Evolutionary conservation across 1,140 invertebrate genomes (phyloP).

Genomic region (Argopecten irradians): DNA sequence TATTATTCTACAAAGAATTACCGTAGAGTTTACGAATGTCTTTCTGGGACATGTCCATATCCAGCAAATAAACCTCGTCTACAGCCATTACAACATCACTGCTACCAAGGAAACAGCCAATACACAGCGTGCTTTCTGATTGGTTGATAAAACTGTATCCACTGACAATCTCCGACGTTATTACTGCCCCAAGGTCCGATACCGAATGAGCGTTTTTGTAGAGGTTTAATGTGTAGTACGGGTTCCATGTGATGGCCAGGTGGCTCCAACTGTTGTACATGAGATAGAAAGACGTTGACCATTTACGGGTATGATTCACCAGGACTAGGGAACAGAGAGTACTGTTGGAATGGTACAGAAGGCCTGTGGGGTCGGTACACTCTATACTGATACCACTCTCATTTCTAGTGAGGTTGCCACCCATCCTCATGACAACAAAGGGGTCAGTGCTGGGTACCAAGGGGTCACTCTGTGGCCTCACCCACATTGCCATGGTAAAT

Average conservation of each 20-base stretch:
- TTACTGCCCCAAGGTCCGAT: conserved; percentile 29
- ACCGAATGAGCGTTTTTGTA: conserved; percentile 40
- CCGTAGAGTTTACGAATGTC: conserved; percentile 40
- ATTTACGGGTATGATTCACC: conserved; percentile 28
- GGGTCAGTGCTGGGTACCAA: not conserved
- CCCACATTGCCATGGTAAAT: conserved; percentile 32
- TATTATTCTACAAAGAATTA: too few species aligned
- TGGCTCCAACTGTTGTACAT: conserved; percentile 28
- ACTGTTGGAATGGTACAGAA: not conserved
- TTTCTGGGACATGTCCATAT: conserved; percentile 29
- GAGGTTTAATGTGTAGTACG: conserved; percentile 22
- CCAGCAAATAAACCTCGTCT: conserved; percentile 30
- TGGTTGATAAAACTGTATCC: not conserved
- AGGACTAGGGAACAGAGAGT: not conserved
- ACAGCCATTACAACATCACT: conserved; percentile 2
- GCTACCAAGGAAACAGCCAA: not conserved
- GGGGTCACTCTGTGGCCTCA: conserved; percentile 19
- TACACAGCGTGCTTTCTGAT: not conserved
- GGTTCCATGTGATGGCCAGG: conserved; percentile 42
- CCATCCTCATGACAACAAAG: conserved; percentile 31
- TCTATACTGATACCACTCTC: conserved; percentile 29
- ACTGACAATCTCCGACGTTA: not conserved
- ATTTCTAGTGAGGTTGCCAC: conserved; percentile 31
- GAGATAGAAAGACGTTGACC: conserved; percentile 27
- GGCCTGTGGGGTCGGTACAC: conserved; percentile 26